These are phyloP conservation scores for Hylomyscus alleni DNA, from an alignment of 2,797 vertebrate genomes.

Conservation along the genomic window DNA sequence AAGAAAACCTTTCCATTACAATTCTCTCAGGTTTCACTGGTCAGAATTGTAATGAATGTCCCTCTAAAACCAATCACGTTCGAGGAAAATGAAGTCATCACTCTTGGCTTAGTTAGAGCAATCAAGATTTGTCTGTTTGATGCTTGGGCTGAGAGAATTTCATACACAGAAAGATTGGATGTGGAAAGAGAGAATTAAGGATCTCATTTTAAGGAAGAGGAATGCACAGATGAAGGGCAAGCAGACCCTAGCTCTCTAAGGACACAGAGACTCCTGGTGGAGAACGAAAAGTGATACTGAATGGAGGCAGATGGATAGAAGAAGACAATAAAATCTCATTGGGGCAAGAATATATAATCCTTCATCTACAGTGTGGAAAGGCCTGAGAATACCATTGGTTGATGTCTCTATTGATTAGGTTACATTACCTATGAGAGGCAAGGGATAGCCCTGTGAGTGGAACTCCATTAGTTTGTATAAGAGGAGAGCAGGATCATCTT, in stretches of 20 bases:
- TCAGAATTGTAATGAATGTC: neutral
- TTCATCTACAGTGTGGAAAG: neutral
- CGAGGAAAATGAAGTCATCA: neutral
- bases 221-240: neutral
- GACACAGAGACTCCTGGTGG: neutral
- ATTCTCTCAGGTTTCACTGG: neutral
- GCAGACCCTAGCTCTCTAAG: neutral
- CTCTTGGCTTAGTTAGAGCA: neutral
- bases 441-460: neutral
- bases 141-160: neutral
- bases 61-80: neutral
- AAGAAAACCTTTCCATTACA: neutral
- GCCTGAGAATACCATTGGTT: neutral
- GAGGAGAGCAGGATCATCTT: neutral
- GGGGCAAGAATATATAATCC: neutral
- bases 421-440: neutral
- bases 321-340: neutral
- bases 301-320: neutral
- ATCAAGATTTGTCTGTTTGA: slow-evolving; percentile 1
- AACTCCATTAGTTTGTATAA: neutral
- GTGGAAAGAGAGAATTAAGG: neutral
- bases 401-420: neutral
- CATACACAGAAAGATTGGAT: neutral
- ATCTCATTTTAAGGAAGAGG: neutral
- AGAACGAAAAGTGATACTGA: neutral